Evolutionary conservation across 2,888 invertebrate genomes (phyloP), one percentile per base, ranked within the genome.

Genomic region (Hyalella azteca): DNA sequence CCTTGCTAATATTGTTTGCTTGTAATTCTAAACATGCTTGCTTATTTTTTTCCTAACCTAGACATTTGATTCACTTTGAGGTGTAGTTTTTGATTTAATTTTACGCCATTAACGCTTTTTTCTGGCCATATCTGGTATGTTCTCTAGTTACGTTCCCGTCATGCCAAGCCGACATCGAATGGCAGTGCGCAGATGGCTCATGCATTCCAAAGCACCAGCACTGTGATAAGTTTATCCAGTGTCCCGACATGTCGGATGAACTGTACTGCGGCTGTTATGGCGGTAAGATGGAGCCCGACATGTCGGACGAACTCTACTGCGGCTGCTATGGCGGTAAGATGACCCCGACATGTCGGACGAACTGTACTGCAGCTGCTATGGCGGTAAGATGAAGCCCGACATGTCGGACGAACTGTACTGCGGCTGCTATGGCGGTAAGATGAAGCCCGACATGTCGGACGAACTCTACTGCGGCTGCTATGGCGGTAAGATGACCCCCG

Each of bases 241-340:
- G 93, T 88, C 82, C 85, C 11, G 93, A 93, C 86, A 88, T 88
- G 77, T 90, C 90, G 41, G 92, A 92, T 86, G 92, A 92, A 85
- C 84, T 78, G 32, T 85, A 86, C 81, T 87, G 87, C 84, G 84
- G 85, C 85, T 85, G 77, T 73, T 95, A 95, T 88, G 92, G 95
- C 87, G 92, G 78, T 73, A 32, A 41, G 22, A n/a, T 26, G 9
- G 73, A 81, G 40, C 0, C 2, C 5, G 83, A 83, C 54, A 78
- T 77, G 22, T 80, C 79, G 11, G 81, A 82, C 66, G 80, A 81
- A 73, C 26, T 59, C 4, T 40, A 54, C n/a, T 83, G 83, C 78
- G 54, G 77, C 22, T 15, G 49, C n/a, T n/a, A 22, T 49, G 3
- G 22, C 49, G 49, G 49, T 49, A 49, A 49, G n/a, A 1, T 49